Conservation (phyloP, 1,140 invertebrate species). For the Cotesia glomerata region DNA sequence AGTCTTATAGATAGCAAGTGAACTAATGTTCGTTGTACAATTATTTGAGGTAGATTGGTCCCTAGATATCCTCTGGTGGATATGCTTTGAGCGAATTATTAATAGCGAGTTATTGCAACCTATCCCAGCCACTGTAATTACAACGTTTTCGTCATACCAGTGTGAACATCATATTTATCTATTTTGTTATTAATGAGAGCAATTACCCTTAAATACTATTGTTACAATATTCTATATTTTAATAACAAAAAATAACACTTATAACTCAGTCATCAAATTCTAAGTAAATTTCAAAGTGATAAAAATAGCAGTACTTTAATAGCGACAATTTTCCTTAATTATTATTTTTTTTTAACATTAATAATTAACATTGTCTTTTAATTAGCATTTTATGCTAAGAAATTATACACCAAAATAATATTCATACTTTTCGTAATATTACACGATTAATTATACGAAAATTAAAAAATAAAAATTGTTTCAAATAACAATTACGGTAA, state of each 20-base stretch:
- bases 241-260: neutral
- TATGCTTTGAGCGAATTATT: constrained; percentile 43
- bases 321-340: too few relatives aligned
- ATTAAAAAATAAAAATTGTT: too few relatives aligned
- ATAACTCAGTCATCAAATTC: constrained; percentile 28
- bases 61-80: constrained; percentile 26
- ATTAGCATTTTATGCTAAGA: too few relatives aligned
- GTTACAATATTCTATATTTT: too few relatives aligned
- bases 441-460: too few relatives aligned
- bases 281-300: too few relatives aligned
- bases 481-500: too few relatives aligned
- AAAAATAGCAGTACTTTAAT: too few relatives aligned
- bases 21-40: constrained; percentile 22
- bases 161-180: constrained; percentile 5
- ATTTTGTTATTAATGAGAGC: neutral
- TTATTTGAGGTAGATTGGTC: constrained; percentile 32
- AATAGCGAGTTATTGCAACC: constrained; percentile 48
- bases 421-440: too few relatives aligned
- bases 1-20: constrained; percentile 20
- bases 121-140: constrained; percentile 46
- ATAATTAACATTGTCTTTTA: too few relatives aligned
- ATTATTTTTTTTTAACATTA: too few relatives aligned
- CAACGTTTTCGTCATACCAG: neutral
- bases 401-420: too few relatives aligned
- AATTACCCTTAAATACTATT: neutral